Evolutionary conservation across 2,113 vertebrate genomes (phyloP), one percentile per base, ranked within the genome.

Genomic region (Etheostoma spectabile): DNA sequence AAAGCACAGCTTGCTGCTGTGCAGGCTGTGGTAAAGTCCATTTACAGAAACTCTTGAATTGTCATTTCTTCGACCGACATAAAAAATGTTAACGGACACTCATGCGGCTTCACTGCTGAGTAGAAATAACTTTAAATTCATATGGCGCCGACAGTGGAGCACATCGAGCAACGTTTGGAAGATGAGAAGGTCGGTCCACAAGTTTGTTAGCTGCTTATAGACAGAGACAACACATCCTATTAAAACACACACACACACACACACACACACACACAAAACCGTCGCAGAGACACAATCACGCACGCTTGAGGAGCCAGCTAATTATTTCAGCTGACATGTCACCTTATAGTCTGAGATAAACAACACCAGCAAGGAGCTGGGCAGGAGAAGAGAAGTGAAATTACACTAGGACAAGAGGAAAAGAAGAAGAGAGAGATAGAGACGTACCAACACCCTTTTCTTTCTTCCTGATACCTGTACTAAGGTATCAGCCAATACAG

Each of bases 271-370:
- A 69, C 16, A 27, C 18, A 45, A 22, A 65, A 21, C 3, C 4
- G 3, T n/a, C 24, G 51, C 21, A 8, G 46, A 67, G 53, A 57
- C 62, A 33, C 38, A 35, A 49, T 27, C 48, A n/a, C 69, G 45
- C 74, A 72, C 11, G 38, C 27, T 13, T 11, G 78, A 56, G 30
- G n/a, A 2, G 18, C 45, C 55, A 22, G 33, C 46, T 33, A 48
- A 83, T 77, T 71, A 82, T 65, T 57, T 51, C 22, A 38, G 73
- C 24, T 38, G 55, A 68, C 53, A 16, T 42, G 18, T 74, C n/a
- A 21, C 24, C 5, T 65, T n/a, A 27, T 21, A 66, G 62, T 33
- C 38, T 1, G 38, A 82, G 56, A 75, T 18, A 27, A 76, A 51
- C 49, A 69, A 33, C 49, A 49, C 8, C 59, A 53, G n/a, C 12